A percentile compares a stretch with the other conserved stretches of the same genome.
Conservation (phyloP, 2,888 invertebrate species). For the Apotomis betuletana region DNA sequence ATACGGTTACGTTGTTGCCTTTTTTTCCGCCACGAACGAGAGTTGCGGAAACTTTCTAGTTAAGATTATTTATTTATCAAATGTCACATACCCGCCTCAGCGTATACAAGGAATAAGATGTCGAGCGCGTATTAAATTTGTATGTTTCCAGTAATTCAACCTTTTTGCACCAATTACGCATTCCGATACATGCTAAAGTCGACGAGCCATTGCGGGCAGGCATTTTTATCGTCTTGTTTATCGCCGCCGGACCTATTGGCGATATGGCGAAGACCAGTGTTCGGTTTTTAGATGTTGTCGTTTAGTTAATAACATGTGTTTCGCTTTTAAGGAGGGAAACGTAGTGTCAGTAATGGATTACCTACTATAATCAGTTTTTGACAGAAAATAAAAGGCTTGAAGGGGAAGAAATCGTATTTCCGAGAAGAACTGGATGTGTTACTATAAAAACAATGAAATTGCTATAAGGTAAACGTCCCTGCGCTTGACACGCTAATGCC, state of each 20-base stretch:
- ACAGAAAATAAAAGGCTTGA: too few relatives aligned
- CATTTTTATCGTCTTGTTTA: slow-evolving; percentile 51
- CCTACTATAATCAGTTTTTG: too few relatives aligned
- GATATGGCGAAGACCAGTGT: slow-evolving; percentile 18
- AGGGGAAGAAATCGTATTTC: too few relatives aligned
- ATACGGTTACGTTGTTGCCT: too few relatives aligned
- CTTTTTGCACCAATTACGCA: slow-evolving; percentile 67
- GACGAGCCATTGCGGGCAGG: slow-evolving; percentile 47
- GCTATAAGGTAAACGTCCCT: too few relatives aligned
- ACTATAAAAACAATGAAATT: too few relatives aligned
- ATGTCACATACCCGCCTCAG: not conserved
- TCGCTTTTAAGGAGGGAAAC: slow-evolving; percentile 17
- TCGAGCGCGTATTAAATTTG: slow-evolving; percentile 35
- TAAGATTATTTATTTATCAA: not conserved
- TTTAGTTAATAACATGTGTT: slow-evolving; percentile 22
- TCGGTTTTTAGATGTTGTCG: slow-evolving; percentile 30
- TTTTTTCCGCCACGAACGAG: too few relatives aligned
- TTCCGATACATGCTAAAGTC: slow-evolving; percentile 51
- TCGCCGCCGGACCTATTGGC: slow-evolving; percentile 25
- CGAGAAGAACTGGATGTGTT: too few relatives aligned
- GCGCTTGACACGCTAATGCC: too few relatives aligned
- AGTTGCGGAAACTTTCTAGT: too few relatives aligned
- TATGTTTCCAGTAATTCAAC: slow-evolving; percentile 44
- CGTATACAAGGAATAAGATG: slow-evolving; percentile 32
- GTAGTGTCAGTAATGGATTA: not conserved